Conservation (phyloP, 2,888 invertebrate species). For the Callimorpha dominula region DNA sequence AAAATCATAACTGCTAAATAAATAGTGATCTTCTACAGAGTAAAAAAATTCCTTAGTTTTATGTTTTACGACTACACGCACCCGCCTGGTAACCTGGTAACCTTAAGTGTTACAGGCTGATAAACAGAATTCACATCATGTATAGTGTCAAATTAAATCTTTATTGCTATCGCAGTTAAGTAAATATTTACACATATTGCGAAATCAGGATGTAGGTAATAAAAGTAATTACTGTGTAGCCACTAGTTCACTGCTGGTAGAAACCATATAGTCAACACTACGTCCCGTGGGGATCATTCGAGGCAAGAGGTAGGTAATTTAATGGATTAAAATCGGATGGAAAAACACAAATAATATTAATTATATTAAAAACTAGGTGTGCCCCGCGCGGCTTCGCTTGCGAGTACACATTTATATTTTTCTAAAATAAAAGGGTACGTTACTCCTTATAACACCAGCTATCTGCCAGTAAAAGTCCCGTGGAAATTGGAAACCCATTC, state of each 20-base stretch:
- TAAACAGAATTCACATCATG: neutral
- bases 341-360: neutral
- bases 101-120: neutral
- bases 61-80: too few relatives aligned
- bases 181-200: slow-evolving; percentile 1
- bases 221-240: slow-evolving; percentile 1
- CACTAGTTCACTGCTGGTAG: neutral
- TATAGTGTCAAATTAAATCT: neutral
- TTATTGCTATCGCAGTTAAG: neutral
- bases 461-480: too few relatives aligned
- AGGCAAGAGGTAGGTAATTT: neutral
- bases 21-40: too few relatives aligned
- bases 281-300: neutral
- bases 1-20: too few relatives aligned
- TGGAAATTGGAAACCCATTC: too few relatives aligned
- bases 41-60: too few relatives aligned
- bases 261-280: neutral
- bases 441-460: too few relatives aligned
- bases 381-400: too few relatives aligned
- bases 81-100: neutral
- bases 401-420: too few relatives aligned
- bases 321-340: slow-evolving; percentile 11
- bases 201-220: neutral
- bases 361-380: neutral
- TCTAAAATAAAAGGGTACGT: too few relatives aligned